Conservation (phyloP, 2,888 invertebrate species). For the Pachymerium ferrugineum region DNA sequence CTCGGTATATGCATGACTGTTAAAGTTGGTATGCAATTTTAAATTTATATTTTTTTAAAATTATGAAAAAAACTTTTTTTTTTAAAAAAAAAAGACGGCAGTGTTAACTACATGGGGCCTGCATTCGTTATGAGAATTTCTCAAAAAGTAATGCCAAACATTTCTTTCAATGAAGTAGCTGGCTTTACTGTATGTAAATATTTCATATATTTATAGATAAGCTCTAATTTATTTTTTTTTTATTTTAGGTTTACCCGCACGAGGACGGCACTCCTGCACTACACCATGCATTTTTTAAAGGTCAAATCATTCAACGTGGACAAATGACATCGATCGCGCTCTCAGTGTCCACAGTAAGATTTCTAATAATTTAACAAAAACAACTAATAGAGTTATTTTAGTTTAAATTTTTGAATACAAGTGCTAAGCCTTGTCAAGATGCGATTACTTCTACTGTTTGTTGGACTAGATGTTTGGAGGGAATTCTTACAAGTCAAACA, state of each 20-base stretch:
- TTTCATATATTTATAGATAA: background rate
- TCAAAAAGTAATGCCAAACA: background rate
- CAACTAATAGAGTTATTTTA: background rate
- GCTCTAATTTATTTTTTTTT: background rate
- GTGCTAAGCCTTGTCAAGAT: background rate
- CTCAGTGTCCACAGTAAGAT: slow-evolving; percentile 27
- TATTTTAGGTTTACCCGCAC: slow-evolving; percentile 26
- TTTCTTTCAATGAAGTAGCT: background rate
- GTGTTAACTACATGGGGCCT: background rate
- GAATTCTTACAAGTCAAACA: background rate
- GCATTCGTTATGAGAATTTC: background rate
- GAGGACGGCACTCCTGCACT: background rate
- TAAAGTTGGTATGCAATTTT: background rate
- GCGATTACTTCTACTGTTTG: background rate
- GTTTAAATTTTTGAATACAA: background rate
- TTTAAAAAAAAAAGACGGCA: background rate
- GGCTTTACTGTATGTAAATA: background rate
- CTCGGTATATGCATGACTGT: background rate
- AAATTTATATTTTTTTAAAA: background rate
- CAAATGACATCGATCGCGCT: background rate
- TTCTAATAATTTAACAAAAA: no score
- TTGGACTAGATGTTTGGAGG: slow-evolving; percentile 24
- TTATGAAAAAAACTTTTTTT: background rate
- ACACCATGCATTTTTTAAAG: slow-evolving; percentile 31
- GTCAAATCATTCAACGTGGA: background rate